phyloP scores from a whole-genome alignment of 2,888 invertebrate species.

The Calameuta pallipes region DNA sequence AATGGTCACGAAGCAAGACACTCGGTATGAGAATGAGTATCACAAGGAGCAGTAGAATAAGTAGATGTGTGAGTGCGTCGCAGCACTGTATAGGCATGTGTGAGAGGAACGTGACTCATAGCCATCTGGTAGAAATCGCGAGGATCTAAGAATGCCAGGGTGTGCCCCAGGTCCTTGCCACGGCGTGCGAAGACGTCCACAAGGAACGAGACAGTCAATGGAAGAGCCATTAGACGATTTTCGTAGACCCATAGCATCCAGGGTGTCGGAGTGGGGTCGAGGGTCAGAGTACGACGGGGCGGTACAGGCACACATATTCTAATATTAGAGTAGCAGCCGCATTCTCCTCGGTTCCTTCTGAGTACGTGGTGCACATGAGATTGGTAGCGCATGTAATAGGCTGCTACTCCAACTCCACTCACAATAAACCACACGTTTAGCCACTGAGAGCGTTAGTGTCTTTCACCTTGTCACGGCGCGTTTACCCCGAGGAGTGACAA shows the following conservation, averaged over 20 bases:
- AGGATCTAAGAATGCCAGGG: slow-evolving; percentile 1
- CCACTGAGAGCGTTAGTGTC: not conserved
- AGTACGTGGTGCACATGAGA: not conserved
- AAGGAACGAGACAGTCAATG: not conserved
- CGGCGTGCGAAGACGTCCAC: not conserved
- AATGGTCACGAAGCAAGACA: slow-evolving; percentile 8
- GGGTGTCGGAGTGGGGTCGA: not conserved
- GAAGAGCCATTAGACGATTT: not conserved
- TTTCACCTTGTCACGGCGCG: not conserved
- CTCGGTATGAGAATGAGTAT: not conserved
- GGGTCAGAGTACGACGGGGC: not conserved
- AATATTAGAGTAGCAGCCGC: not conserved
- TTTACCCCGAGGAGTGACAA: not conserved
- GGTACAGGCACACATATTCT: not conserved
- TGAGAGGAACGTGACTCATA: slow-evolving; percentile 40
- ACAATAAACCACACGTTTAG: not conserved
- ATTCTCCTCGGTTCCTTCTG: not conserved
- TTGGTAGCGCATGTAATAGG: not conserved
- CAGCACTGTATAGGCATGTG: slow-evolving; percentile 20
- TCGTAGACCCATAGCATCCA: not conserved
- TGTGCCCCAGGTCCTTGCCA: not conserved
- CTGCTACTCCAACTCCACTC: not conserved
- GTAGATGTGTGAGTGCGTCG: not conserved
- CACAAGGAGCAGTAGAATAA: not conserved
- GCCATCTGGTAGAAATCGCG: slow-evolving; percentile 33